These are phyloP conservation scores for Ectemnius continuus DNA, from an alignment of 2,888 invertebrate genomes.

Conservation along the genomic window DNA sequence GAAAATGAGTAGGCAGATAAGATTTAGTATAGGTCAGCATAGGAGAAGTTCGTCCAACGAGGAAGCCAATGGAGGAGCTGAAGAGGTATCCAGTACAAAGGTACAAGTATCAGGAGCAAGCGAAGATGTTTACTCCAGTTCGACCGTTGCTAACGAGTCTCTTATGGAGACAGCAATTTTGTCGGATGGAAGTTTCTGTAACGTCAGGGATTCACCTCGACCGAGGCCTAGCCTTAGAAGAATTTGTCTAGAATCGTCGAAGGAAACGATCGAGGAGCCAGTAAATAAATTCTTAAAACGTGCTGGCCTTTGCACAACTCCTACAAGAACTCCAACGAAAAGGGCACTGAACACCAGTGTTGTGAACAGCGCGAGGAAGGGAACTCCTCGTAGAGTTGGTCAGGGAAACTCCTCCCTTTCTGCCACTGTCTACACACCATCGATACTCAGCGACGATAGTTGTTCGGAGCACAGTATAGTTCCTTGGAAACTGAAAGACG, in stretches of 20 bases:
- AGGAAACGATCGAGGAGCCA: slow-evolving; percentile 40
- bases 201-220: slow-evolving; percentile 59
- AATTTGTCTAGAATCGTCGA: slow-evolving; percentile 44
- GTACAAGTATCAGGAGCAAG: slow-evolving; percentile 20
- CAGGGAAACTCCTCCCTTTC: background rate
- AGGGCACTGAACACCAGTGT: background rate
- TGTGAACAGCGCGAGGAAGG: background rate
- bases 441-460: background rate
- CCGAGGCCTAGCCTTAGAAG: slow-evolving; percentile 68
- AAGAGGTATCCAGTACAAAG: slow-evolving; percentile 26
- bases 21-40: slow-evolving; percentile 67
- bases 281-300: slow-evolving; percentile 12
- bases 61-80: slow-evolving; percentile 13
- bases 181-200: slow-evolving; percentile 46
- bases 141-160: slow-evolving; percentile 52
- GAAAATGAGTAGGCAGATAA: slow-evolving; percentile 67
- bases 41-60: slow-evolving; percentile 25
- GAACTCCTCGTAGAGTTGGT: background rate
- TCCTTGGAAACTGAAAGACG: background rate
- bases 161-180: slow-evolving; percentile 58
- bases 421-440: background rate
- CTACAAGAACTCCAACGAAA: background rate
- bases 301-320: slow-evolving; percentile 1
- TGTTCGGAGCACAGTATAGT: background rate
- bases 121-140: slow-evolving; percentile 58